A percentile compares a stretch with the other conserved stretches of the same genome.
These are phyloP conservation scores for Aethes cnicana DNA, from an alignment of 2,888 invertebrate genomes.

Conservation along the genomic window DNA sequence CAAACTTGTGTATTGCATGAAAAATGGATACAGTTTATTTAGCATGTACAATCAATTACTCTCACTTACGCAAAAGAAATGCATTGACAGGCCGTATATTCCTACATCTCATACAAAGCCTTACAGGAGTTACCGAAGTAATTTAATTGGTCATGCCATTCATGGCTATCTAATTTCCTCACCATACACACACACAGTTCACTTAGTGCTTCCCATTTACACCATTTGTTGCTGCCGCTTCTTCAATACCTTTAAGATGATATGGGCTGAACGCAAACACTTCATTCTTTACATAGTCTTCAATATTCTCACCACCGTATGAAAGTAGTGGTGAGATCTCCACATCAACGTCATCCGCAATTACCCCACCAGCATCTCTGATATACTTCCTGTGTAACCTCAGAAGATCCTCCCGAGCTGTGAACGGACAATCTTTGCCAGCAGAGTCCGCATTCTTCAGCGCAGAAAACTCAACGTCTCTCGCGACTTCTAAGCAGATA, in stretches of 20 bases:
- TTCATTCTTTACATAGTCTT: constrained; percentile 84
- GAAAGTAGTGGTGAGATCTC: constrained; percentile 96
- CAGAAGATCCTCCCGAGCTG: constrained; percentile 90
- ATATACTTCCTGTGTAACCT: constrained; percentile 90
- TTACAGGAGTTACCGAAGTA: no score
- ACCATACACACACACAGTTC: neutral
- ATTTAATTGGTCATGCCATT: neutral
- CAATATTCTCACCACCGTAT: constrained; percentile 94
- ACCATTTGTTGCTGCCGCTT: constrained; percentile 56
- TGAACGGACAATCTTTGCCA: constrained; percentile 95
- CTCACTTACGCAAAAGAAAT: no score
- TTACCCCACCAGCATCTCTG: constrained; percentile 89
- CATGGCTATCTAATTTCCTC: neutral
- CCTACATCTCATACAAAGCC: no score
- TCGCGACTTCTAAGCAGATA: constrained; percentile 94
- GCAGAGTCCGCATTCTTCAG: constrained; percentile 95
- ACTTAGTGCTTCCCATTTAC: constrained; percentile 65
- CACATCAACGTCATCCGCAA: constrained; percentile 85
- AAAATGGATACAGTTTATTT: no score
- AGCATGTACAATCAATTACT: no score
- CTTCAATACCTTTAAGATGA: constrained; percentile 77
- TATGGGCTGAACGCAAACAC: constrained; percentile 85
- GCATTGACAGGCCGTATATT: no score
- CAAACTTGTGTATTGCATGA: neutral
- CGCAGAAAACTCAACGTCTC: constrained; percentile 97